These are phyloP conservation scores for Pachyrhynchus sulphureomaculatus DNA, from an alignment of 1,140 invertebrate species.

Conservation along the genomic window DNA sequence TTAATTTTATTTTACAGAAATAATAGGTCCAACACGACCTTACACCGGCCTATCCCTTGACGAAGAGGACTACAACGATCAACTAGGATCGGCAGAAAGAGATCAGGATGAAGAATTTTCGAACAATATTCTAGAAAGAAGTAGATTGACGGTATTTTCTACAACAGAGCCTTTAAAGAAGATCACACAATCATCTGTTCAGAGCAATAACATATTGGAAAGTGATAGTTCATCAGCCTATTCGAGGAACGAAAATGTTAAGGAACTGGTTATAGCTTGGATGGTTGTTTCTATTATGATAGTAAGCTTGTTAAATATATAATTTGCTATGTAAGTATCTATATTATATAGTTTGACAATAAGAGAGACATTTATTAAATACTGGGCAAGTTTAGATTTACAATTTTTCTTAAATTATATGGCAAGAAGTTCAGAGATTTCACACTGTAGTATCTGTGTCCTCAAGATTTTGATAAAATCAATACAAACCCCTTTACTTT, in stretches of 20 bases:
- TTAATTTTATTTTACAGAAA: no score
- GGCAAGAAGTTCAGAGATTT: no score
- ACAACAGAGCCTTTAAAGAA: constrained; percentile 23
- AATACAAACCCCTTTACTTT: no score
- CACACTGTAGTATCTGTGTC: no score
- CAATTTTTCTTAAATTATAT: no score
- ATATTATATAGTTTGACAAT: constrained; percentile 19
- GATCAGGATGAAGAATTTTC: constrained; percentile 45
- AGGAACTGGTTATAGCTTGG: constrained; percentile 12
- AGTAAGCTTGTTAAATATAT: not conserved
- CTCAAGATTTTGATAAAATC: no score
- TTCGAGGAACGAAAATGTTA: not conserved
- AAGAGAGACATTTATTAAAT: not conserved
- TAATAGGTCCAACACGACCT: constrained; percentile 56
- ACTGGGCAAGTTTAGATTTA: no score
- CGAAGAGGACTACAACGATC: constrained; percentile 50
- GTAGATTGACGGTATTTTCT: constrained; percentile 19
- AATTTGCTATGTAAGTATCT: not conserved
- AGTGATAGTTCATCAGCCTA: constrained; percentile 13
- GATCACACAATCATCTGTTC: constrained; percentile 16
- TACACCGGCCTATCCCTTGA: constrained; percentile 33
- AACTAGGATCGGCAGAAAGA: constrained; percentile 51
- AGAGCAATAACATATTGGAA: constrained; percentile 40
- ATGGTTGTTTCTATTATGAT: not conserved
- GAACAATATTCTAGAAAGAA: constrained; percentile 39